Conservation (phyloP, 2,113 vertebrate species). For the Ictalurus punctatus region DNA sequence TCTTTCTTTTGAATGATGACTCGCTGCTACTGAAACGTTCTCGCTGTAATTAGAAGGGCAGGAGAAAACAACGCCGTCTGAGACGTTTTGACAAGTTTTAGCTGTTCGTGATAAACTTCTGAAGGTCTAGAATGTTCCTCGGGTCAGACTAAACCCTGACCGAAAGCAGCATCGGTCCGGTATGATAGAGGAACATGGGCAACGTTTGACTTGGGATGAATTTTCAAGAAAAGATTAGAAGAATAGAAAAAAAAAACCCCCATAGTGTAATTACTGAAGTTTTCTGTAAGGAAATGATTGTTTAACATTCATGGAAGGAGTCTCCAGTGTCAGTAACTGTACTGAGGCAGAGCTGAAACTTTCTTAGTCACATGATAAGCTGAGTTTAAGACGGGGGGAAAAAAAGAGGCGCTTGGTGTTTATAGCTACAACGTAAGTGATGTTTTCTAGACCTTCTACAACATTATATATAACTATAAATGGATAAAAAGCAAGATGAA, state of each 20-base stretch:
- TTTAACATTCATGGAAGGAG: background rate
- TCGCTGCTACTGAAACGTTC: background rate
- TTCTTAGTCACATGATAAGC: background rate
- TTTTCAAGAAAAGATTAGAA: background rate
- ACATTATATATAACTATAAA: background rate
- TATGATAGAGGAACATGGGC: background rate
- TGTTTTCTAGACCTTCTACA: background rate
- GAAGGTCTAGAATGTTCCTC: background rate
- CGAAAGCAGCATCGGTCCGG: background rate
- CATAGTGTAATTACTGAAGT: background rate
- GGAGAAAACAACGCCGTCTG: background rate
- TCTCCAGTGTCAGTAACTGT: background rate
- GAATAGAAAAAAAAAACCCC: background rate
- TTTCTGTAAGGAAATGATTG: background rate
- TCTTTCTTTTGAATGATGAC: constrained; percentile 19
- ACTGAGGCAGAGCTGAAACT: background rate
- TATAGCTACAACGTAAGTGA: background rate
- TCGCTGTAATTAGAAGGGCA: constrained; percentile 5
- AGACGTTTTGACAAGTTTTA: background rate
- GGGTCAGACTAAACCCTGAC: background rate
- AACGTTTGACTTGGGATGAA: background rate
- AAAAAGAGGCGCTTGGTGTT: background rate
- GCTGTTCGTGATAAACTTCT: background rate
- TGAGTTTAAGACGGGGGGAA: background rate
- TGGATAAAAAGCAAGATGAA: background rate